These are phyloP conservation scores for Drosophila ustulata DNA, from an alignment of 2,888 invertebrate species.

Conservation along the genomic window DNA sequence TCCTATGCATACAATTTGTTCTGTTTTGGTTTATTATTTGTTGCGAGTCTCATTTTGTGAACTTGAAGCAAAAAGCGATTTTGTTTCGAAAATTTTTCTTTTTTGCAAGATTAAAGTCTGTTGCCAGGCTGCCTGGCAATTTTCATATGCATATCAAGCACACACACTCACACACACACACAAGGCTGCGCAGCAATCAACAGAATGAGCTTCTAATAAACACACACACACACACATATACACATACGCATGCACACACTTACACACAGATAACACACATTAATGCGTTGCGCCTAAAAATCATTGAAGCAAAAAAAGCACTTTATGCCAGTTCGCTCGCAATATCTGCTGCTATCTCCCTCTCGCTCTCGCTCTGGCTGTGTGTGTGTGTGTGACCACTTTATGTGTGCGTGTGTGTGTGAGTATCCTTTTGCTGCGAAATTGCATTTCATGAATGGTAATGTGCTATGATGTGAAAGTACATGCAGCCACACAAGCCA, in stretches of 20 bases:
- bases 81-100: conserved; percentile 6
- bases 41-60: neutral
- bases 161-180: neutral
- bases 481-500: conserved; percentile 18
- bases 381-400: conserved; percentile 33
- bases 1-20: neutral
- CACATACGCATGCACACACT: conserved; percentile 4
- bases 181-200: conserved; percentile 36
- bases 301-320: conserved; percentile 75
- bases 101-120: neutral
- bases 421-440: conserved; percentile 65
- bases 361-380: neutral
- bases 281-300: conserved; percentile 69
- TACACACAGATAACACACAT: conserved; percentile 36
- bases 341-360: neutral
- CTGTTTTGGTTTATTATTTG: neutral
- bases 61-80: conserved; percentile 3
- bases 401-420: conserved; percentile 41
- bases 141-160: conserved; percentile 29
- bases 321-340: conserved; percentile 54
- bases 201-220: conserved; percentile 59
- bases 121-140: conserved; percentile 1
- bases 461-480: conserved; percentile 69
- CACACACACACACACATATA: conserved; percentile 18
- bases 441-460: conserved; percentile 79